Percentiles rank a stretch among this genome's conserved stretches.
These are phyloP conservation scores for Drosophila burlai DNA, from an alignment of 1,140 invertebrate species.

Conservation along the genomic window DNA sequence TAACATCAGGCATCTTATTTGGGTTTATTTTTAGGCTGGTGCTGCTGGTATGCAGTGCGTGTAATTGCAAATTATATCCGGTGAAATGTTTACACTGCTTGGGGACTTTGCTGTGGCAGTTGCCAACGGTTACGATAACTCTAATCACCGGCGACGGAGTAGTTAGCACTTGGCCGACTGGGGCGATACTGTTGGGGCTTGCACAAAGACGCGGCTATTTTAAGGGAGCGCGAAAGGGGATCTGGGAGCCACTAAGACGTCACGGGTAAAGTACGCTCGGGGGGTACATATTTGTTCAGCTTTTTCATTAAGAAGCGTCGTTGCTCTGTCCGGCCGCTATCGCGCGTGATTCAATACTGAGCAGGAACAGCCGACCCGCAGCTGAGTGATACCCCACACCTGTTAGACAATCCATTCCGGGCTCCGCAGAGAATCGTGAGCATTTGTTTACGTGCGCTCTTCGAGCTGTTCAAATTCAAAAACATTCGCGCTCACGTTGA, in stretches of 20 bases:
- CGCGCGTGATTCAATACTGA: slow-evolving; percentile 49
- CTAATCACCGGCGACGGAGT: slow-evolving; percentile 25
- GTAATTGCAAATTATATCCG: slow-evolving; percentile 38
- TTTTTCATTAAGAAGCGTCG: slow-evolving; percentile 14
- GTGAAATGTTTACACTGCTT: slow-evolving; percentile 11
- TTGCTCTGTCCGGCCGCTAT: slow-evolving; percentile 6
- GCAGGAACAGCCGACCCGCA: slow-evolving; percentile 12
- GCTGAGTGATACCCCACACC: slow-evolving; percentile 39
- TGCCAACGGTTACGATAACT: slow-evolving; percentile 59
- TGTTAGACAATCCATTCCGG: slow-evolving; percentile 16
- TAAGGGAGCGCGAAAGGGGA: slow-evolving; percentile 23
- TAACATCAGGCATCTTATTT: slow-evolving; percentile 59
- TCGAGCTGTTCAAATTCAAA: neutral
- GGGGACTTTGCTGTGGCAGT: slow-evolving; percentile 30
- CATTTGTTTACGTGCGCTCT: slow-evolving; percentile 20
- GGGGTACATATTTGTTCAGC: slow-evolving; percentile 50
- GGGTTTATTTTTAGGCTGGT: slow-evolving; percentile 32
- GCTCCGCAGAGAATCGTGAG: neutral
- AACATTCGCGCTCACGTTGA: slow-evolving; percentile 6
- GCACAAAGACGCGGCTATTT: slow-evolving; percentile 23
- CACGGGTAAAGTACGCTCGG: slow-evolving; percentile 49
- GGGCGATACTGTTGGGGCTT: slow-evolving; percentile 46
- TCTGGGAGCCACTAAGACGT: slow-evolving; percentile 46
- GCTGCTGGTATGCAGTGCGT: slow-evolving; percentile 3
- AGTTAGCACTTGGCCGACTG: slow-evolving; percentile 43